A percentile compares a stretch with the other conserved stretches of the same genome.
phyloP scores from a whole-genome alignment of 30 jellyfish, hydroid and myxozoan species.

The Nemopilema nomurai region DNA sequence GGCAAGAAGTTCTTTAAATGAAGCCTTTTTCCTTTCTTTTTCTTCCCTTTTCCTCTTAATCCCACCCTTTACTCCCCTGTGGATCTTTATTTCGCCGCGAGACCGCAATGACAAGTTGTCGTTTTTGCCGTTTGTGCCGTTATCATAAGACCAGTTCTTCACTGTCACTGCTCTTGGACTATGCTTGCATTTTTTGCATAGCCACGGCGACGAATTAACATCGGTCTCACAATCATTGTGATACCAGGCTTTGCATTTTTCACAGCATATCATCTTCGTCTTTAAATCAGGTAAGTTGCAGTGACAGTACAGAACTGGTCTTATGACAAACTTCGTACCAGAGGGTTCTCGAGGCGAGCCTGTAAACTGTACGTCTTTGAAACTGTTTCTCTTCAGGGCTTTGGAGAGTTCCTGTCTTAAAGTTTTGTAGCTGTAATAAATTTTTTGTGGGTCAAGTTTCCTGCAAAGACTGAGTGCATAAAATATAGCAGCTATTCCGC shows the following conservation, averaged over 20 bases:
- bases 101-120: background rate
- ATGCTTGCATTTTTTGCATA: background rate
- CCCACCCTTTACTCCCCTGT: background rate
- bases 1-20: background rate
- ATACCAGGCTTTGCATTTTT: constrained; percentile 11
- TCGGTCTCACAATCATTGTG: constrained; percentile 10
- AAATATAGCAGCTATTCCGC: constrained; percentile 20
- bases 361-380: background rate
- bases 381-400: background rate
- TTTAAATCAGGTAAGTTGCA: constrained; percentile 12
- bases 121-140: background rate
- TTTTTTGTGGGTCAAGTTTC: constrained; percentile 5
- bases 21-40: background rate
- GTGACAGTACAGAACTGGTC: background rate
- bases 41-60: background rate
- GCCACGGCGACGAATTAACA: background rate
- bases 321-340: background rate
- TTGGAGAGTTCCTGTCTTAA: background rate
- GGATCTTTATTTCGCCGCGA: background rate
- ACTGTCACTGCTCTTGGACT: background rate
- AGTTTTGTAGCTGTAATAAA: constrained; percentile 4
- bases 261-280: constrained; percentile 2
- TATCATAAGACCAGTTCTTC: too few species aligned
- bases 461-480: background rate
- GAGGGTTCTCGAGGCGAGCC: background rate